Conservation (phyloP, 2,888 invertebrate species). For the Hymenopus coronatus region DNA sequence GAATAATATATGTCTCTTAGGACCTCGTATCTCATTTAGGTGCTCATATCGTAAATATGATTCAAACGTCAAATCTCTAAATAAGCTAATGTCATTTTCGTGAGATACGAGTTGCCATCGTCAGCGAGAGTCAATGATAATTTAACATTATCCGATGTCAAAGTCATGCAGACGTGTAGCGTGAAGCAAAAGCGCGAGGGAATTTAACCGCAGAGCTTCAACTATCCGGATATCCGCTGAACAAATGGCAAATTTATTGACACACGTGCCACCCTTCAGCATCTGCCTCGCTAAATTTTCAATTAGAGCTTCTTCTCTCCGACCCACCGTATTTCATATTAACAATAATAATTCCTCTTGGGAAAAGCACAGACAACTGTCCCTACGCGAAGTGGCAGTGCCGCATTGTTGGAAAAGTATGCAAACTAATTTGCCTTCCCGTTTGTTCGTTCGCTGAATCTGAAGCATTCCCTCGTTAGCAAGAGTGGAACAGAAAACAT, state of each 20-base stretch:
- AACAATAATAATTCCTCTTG: background rate
- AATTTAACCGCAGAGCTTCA: background rate
- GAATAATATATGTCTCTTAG: no score
- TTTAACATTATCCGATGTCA: no score
- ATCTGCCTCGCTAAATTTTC: background rate
- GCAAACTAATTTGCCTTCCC: conserved; percentile 6
- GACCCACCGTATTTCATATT: background rate
- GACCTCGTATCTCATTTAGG: no score
- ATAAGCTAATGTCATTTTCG: no score
- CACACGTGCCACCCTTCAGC: background rate
- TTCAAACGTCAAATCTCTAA: no score
- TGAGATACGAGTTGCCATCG: no score
- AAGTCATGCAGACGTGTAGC: no score
- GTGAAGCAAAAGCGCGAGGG: no score
- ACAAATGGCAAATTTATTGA: background rate
- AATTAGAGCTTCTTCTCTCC: background rate
- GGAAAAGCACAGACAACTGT: background rate
- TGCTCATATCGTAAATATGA: no score
- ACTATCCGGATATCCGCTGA: background rate
- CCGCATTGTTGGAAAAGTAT: background rate
- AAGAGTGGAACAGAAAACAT: background rate
- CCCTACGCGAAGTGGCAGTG: background rate
- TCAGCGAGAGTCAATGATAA: no score
- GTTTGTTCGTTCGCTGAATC: background rate
- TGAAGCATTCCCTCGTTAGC: background rate